A percentile compares a stretch with the other conserved stretches of the same genome.
phyloP scores from a whole-genome alignment of 2,888 invertebrate species.

The Psococerastis gibbosa region DNA sequence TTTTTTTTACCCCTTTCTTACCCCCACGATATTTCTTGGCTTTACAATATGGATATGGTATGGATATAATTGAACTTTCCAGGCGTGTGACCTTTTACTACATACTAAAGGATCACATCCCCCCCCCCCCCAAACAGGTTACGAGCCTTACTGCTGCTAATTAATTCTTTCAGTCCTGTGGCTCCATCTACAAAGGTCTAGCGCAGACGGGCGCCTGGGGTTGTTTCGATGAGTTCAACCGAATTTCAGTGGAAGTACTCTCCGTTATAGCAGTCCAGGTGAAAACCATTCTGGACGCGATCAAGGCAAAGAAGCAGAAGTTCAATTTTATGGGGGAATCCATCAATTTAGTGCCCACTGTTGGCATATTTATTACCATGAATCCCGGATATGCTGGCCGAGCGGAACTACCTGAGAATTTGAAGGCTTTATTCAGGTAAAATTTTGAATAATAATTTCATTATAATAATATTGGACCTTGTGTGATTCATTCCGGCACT shows the following conservation, averaged over 20 bases:
- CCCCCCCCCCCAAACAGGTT: too few relatives aligned
- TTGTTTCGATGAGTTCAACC: conserved; percentile 92
- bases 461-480: too few relatives aligned
- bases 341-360: conserved; percentile 51
- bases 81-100: too few relatives aligned
- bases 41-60: too few relatives aligned
- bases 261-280: conserved; percentile 93
- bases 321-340: conserved; percentile 76
- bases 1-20: too few relatives aligned
- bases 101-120: too few relatives aligned
- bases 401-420: conserved; percentile 72
- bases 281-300: conserved; percentile 67
- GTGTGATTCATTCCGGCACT: too few relatives aligned
- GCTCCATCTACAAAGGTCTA: conserved; percentile 88
- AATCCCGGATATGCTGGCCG: conserved; percentile 91
- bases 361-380: conserved; percentile 91
- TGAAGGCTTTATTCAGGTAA: conserved; percentile 33
- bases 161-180: conserved; percentile 61
- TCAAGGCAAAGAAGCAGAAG: conserved; percentile 55
- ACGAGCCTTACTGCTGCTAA: too few relatives aligned
- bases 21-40: too few relatives aligned
- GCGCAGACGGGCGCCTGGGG: conserved; percentile 94
- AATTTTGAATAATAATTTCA: conserved; percentile 1
- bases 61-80: too few relatives aligned
- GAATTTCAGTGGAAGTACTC: conserved; percentile 84